Percentiles rank a stretch among this genome's conserved stretches.
Evolutionary conservation across 2,113 vertebrate species (phyloP).

Genomic region (Coryphaenoides rupestris): DNA sequence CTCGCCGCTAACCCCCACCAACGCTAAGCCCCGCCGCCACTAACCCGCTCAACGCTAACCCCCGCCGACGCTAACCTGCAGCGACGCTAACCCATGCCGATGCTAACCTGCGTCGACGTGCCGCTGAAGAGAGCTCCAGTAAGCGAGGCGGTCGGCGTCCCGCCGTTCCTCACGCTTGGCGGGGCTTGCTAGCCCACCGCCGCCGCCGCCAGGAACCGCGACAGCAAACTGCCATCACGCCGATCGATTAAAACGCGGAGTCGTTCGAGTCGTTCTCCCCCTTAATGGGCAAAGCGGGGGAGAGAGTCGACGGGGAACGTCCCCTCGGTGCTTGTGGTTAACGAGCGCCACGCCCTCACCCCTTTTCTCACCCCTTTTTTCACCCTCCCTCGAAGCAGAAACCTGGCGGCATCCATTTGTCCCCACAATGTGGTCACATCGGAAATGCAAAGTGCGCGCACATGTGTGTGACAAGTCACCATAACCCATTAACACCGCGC

Average conservation of each 20-base stretch:
- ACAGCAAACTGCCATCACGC: constrained; percentile 50
- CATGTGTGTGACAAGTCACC: constrained; percentile 29
- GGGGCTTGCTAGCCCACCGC: no score
- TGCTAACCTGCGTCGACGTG: no score
- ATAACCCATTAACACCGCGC: constrained; percentile 53
- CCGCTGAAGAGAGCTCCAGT: no score
- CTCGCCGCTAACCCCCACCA: no score
- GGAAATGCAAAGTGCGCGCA: constrained; percentile 49
- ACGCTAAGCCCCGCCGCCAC: no score
- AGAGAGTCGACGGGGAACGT: constrained; percentile 16
- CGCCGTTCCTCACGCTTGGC: no score
- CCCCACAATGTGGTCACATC: constrained; percentile 63
- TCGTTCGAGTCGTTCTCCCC: constrained; percentile 9
- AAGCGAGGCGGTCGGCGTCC: no score
- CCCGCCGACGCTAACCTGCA: constrained; percentile 37
- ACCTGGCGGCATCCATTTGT: constrained; percentile 45
- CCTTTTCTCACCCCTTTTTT: constrained; percentile 33
- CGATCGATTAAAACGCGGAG: constrained; percentile 45
- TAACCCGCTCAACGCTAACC: constrained; percentile 36
- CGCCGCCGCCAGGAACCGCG: constrained; percentile 43
- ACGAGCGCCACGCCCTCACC: constrained; percentile 51
- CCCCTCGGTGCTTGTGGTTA: constrained; percentile 64
- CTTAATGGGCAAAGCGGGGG: constrained; percentile 51
- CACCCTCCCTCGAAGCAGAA: constrained; percentile 37
- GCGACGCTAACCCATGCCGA: no score